Percentiles rank a stretch among this genome's conserved stretches.
Conservation (phyloP, 2,888 invertebrate species). For the Tetanocera ferruginea region DNA sequence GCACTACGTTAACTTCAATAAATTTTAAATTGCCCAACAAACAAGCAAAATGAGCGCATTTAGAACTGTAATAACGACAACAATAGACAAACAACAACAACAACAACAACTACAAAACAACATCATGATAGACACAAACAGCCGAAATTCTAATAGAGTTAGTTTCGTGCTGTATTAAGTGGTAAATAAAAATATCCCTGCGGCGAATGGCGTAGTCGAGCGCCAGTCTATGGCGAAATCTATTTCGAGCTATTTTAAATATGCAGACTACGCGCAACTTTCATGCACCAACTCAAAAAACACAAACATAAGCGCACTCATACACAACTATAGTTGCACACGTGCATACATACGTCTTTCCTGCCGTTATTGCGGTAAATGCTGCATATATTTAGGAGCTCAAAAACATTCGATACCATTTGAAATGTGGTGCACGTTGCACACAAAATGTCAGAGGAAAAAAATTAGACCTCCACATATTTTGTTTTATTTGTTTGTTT, state of each 20-base stretch:
- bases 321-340: neutral
- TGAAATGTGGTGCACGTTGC: slow-evolving; percentile 6
- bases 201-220: too few species aligned
- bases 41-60: neutral
- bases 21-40: slow-evolving; percentile 17
- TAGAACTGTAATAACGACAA: neutral
- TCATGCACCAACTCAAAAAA: neutral
- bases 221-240: too few species aligned
- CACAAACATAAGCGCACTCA: neutral
- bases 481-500: neutral
- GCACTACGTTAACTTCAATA: slow-evolving; percentile 16
- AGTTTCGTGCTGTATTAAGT: too few species aligned
- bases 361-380: neutral
- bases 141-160: too few species aligned
- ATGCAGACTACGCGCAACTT: neutral
- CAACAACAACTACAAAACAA: neutral
- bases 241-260: neutral
- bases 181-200: too few species aligned
- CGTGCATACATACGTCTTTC: too few species aligned
- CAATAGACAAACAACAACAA: neutral
- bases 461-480: neutral
- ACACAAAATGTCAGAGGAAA: neutral
- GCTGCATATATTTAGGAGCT: neutral
- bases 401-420: neutral
- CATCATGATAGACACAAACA: neutral